Base-by-base conservation (phyloP, 2,797 vertebrate species). In the Diplodus sargus region DNA sequence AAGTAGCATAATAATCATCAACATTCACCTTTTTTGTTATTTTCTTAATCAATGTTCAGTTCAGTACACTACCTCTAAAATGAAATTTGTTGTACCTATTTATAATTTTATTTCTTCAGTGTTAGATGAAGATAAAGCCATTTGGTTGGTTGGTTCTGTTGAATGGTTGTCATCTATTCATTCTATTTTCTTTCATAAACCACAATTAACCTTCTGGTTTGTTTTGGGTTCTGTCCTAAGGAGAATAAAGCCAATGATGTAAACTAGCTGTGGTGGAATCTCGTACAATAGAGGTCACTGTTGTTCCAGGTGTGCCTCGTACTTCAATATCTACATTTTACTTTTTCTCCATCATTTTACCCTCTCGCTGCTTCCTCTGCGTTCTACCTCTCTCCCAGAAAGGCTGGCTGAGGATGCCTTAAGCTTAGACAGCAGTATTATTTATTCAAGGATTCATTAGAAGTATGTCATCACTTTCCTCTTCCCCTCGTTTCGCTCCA, bases 401-500 rank as follows among this genome's bases (percentile, higher is more conserved):
- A 78, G 67, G 78, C 80, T 82, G 85, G 51, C 71, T 76, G 74
- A 83, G 77, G 79, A 88, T 62, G 90, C 84, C 87, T 85, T 76
- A 49, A 91, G 92, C 91, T 92, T 85, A 91, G 89, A 84, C 91
- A 91, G 90, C 87, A 83, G 73, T 90, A 92, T 92, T 89, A 92
- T 92, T 94, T 94, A 93, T 94, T 94, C 90, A 94, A 89, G 85
- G 85, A 91, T 94, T 94, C 92, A 94, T 95, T 94, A 93, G 91
- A 92, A 91, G 89, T 85, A 91, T 94, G 91, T 94, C 93, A 93
- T 92, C 91, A 90, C 90, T 91, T 92, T 92, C 86, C 88, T 77
- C 79, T 85, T 90, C 76, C 85, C 77, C 75, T 87, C 78, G 86
- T 89, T 90, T 91, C 89, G 74, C 88, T 93, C 85, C 86, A 83